These are phyloP conservation scores for Diceros bicornis DNA, from an alignment of 2,797 vertebrate species.

Conservation along the genomic window DNA sequence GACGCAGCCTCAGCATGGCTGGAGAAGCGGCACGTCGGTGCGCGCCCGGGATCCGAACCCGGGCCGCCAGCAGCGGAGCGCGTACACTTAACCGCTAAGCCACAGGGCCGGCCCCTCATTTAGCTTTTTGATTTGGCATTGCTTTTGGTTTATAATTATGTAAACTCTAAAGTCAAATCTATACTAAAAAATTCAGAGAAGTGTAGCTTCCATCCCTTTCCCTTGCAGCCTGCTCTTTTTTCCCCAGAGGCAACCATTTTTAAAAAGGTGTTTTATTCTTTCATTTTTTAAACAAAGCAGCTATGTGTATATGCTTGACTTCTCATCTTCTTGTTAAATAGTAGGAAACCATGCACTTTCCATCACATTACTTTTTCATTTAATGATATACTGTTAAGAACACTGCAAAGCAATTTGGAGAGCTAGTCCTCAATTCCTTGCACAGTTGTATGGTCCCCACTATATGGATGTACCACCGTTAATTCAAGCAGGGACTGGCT, in stretches of 20 bases:
- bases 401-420: not conserved
- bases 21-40: no score
- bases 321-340: not conserved
- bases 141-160: not conserved
- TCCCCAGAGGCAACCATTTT: not conserved
- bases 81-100: no score
- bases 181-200: not conserved
- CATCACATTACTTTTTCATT: not conserved
- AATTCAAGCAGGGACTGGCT: not conserved
- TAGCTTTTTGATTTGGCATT: not conserved
- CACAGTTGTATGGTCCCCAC: not conserved
- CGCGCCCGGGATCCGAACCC: no score
- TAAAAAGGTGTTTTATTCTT: not conserved
- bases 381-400: not conserved
- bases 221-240: not conserved
- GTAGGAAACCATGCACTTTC: not conserved
- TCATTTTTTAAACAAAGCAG: not conserved
- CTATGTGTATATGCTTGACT: not conserved
- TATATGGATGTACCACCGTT: not conserved
- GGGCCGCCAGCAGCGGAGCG: no score
- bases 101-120: not conserved
- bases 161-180: not conserved
- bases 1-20: no score
- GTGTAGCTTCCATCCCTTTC: not conserved
- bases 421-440: not conserved